Evolutionary conservation across 2,797 vertebrate species (phyloP).

Genomic region (Spinus pinus): DNA sequence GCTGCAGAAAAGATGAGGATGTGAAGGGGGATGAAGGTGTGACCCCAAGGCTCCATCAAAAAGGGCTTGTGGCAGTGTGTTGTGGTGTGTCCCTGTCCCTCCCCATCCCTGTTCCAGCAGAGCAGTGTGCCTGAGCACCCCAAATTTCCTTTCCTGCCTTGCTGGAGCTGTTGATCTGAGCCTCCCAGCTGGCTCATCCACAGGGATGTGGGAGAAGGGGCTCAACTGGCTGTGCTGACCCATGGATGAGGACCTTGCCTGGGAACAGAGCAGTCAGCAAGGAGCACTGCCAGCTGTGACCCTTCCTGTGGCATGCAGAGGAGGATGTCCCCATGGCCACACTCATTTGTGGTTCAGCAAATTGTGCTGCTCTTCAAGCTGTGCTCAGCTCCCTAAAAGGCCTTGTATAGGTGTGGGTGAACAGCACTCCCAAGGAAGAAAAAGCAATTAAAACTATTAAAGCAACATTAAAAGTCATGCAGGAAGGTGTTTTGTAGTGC

Average conservation of each 20-base stretch:
- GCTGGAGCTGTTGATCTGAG: not conserved
- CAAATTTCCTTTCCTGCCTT: not conserved
- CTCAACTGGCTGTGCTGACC: not conserved
- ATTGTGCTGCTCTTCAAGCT: not conserved
- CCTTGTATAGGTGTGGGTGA: not conserved
- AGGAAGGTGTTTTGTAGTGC: not conserved
- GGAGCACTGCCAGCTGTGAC: not conserved
- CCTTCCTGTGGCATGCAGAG: not conserved
- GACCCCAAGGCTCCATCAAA: too few species aligned
- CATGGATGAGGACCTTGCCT: not conserved
- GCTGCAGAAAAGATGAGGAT: not conserved
- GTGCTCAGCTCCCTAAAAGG: not conserved
- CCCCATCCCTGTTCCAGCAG: not conserved
- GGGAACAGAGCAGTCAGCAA: not conserved
- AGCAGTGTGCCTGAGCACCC: not conserved
- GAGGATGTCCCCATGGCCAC: rapidly evolving
- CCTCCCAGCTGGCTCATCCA: not conserved
- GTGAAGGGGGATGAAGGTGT: not conserved
- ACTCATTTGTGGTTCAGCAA: not conserved
- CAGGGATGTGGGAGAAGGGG: not conserved
- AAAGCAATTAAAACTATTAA: not conserved
- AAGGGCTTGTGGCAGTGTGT: not conserved
- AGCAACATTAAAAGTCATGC: not conserved
- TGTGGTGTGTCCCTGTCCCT: not conserved
- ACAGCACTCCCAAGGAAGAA: not conserved